A percentile compares a stretch with the other conserved stretches of the same genome.
These are phyloP conservation scores for Dermolepida albohirtum DNA, from an alignment of 2,888 invertebrate species.

Conservation along the genomic window DNA sequence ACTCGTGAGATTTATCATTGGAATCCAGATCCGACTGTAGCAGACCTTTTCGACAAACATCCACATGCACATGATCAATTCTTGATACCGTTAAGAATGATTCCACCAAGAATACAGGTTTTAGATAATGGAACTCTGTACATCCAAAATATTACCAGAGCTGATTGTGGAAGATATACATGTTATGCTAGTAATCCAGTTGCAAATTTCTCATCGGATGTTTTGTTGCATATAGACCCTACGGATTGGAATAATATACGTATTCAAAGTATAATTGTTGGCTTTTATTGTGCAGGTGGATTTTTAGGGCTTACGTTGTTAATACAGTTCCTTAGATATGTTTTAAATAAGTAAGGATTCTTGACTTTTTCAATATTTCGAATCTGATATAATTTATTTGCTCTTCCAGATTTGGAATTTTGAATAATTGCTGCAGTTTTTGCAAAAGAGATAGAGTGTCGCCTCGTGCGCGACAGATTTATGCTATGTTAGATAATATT, in stretches of 20 bases:
- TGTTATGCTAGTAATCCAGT: slow-evolving; percentile 89
- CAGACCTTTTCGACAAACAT: slow-evolving; percentile 76
- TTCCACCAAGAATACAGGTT: slow-evolving; percentile 72
- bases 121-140: slow-evolving; percentile 83
- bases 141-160: slow-evolving; percentile 77
- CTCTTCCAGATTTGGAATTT: slow-evolving; percentile 75
- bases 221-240: slow-evolving; percentile 86
- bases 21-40: slow-evolving; percentile 78
- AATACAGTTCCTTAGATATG: slow-evolving; percentile 78
- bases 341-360: slow-evolving; percentile 75
- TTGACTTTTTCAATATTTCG: background rate
- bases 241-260: slow-evolving; percentile 86
- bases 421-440: slow-evolving; percentile 80
- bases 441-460: slow-evolving; percentile 77
- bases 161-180: slow-evolving; percentile 86
- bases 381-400: background rate
- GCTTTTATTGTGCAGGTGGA: slow-evolving; percentile 80
- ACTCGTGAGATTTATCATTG: slow-evolving; percentile 78
- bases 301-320: slow-evolving; percentile 85
- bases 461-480: slow-evolving; percentile 85
- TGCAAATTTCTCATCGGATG: slow-evolving; percentile 80
- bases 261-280: slow-evolving; percentile 85
- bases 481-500: slow-evolving; percentile 89
- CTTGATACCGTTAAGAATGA: slow-evolving; percentile 62
- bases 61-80: slow-evolving; percentile 71